phyloP scores from a whole-genome alignment of 2,888 invertebrate genomes.

The Acronicta alni region DNA sequence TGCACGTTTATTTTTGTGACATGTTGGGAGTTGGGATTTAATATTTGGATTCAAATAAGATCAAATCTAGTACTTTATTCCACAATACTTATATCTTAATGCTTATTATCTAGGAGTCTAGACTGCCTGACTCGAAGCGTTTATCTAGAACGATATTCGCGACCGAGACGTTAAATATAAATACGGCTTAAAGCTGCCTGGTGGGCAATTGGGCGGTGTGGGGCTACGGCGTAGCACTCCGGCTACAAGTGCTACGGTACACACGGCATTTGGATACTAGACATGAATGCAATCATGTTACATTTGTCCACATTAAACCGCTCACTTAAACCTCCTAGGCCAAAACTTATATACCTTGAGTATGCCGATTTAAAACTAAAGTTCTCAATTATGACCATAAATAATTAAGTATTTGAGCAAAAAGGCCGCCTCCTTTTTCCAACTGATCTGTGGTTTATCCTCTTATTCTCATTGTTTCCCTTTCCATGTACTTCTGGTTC shows the following conservation, averaged over 20 bases:
- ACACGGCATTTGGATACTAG: slow-evolving; percentile 46
- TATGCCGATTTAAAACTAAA: not conserved
- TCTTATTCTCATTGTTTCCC: not conserved
- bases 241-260: slow-evolving; percentile 49
- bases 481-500: not conserved
- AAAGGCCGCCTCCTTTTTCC: not conserved
- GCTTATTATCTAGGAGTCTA: not conserved
- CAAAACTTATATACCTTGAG: not conserved
- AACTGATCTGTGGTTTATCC: not conserved
- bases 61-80: not conserved
- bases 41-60: slow-evolving; percentile 3
- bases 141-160: slow-evolving; percentile 33
- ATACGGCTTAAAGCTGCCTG: slow-evolving; percentile 73
- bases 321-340: slow-evolving; percentile 29
- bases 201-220: slow-evolving; percentile 63
- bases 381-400: not conserved
- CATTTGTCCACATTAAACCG: slow-evolving; percentile 44
- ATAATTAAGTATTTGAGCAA: not conserved
- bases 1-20: not conserved
- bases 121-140: slow-evolving; percentile 16
- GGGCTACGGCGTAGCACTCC: slow-evolving; percentile 51
- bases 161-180: slow-evolving; percentile 51
- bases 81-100: not conserved
- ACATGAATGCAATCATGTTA: slow-evolving; percentile 59
- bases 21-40: not conserved